phyloP scores from a whole-genome alignment of 2,113 vertebrate species.

The Charina bottae region DNA sequence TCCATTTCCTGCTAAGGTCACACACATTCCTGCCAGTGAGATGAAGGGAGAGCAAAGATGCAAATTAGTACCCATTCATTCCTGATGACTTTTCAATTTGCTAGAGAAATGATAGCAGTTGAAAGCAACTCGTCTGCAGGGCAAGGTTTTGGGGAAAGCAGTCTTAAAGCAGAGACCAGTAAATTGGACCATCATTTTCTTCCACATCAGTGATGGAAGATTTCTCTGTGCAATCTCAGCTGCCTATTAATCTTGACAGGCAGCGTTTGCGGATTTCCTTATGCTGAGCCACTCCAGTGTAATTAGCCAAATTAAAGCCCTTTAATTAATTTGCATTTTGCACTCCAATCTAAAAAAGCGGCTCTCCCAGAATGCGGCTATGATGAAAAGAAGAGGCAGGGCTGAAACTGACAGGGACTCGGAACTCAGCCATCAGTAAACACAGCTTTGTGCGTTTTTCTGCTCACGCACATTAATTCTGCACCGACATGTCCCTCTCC shows the following conservation, averaged over 20 bases:
- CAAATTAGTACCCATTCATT: neutral
- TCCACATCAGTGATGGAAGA: neutral
- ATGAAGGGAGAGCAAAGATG: neutral
- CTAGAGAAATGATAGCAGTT: neutral
- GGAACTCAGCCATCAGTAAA: neutral
- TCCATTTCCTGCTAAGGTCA: no score
- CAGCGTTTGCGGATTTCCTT: neutral
- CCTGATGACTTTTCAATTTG: neutral
- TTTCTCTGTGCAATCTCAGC: neutral
- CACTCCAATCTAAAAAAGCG: rapidly evolving
- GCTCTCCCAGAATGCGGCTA: rapidly evolving
- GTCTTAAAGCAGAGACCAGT: neutral
- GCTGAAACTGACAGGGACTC: neutral
- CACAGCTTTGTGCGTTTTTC: neutral
- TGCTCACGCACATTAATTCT: neutral
- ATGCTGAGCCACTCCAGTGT: rapidly evolving
- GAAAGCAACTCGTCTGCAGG: neutral
- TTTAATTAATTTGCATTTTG: constrained; percentile 7
- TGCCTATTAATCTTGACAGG: neutral
- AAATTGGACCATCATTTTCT: no score
- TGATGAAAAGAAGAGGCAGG: neutral
- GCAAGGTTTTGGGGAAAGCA: neutral
- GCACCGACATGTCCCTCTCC: neutral
- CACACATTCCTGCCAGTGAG: no score
- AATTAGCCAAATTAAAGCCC: neutral